A percentile compares a stretch with the other conserved stretches of the same genome.
These are phyloP conservation scores for Myotis findleyi DNA, from an alignment of 2,797 vertebrate genomes.

Conservation along the genomic window DNA sequence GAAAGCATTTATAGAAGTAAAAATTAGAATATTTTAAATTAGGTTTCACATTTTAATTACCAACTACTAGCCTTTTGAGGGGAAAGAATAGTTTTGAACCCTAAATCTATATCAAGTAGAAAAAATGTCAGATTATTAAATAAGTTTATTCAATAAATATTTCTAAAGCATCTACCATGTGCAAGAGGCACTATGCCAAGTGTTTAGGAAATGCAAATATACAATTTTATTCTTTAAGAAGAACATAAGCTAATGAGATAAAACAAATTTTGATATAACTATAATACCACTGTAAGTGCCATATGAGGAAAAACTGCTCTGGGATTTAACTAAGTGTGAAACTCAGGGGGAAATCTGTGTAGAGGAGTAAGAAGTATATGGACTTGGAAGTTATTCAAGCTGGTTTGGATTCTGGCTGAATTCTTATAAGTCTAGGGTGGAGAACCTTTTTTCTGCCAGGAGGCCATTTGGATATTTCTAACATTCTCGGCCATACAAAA, in stretches of 20 bases:
- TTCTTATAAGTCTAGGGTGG: not conserved
- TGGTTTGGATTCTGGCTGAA: not conserved
- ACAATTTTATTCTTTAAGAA: conserved; percentile 30
- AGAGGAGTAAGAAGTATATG: not conserved
- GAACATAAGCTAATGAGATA: conserved; percentile 25
- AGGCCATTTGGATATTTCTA: too few species aligned
- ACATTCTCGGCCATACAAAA: too few species aligned
- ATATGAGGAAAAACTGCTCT: conserved; percentile 39
- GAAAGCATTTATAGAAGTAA: not conserved
- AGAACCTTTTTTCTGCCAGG: too few species aligned
- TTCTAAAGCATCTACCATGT: conserved; percentile 29
- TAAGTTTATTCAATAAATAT: conserved; percentile 54
- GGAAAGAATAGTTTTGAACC: not conserved
- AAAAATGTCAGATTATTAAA: conserved; percentile 27
- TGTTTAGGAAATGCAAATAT: conserved; percentile 45
- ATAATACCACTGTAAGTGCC: not conserved
- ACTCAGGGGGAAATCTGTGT: not conserved
- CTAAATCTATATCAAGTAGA: not conserved
- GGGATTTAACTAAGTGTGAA: conserved; percentile 47
- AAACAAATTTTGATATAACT: conserved; percentile 54
- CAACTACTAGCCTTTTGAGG: not conserved
- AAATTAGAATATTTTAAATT: conserved; percentile 20
- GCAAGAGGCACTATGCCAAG: not conserved
- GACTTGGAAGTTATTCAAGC: conserved; percentile 8
- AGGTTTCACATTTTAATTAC: conserved; percentile 52